Conservation (phyloP, 2,888 invertebrate species). For the Nomada ruficornis region DNA sequence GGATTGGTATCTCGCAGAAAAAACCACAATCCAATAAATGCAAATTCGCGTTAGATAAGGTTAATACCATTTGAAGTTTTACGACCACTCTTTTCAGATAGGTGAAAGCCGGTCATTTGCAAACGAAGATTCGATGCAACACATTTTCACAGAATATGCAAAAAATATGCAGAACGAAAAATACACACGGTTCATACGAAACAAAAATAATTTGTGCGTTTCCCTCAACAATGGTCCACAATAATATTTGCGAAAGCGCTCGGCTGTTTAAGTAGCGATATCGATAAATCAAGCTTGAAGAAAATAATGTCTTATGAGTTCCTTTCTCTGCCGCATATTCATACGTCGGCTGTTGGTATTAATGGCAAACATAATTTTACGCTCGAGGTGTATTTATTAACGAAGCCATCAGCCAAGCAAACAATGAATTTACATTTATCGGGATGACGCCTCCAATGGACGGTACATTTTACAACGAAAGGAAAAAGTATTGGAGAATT, state of each 20-base stretch:
- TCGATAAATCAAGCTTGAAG: too few species aligned
- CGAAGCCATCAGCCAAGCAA: neutral
- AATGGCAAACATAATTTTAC: too few species aligned
- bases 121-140: neutral
- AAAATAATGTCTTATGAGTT: too few species aligned
- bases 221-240: too few species aligned
- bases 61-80: slow-evolving; percentile 28
- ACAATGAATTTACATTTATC: slow-evolving; percentile 10
- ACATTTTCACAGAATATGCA: too few species aligned
- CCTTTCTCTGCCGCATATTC: too few species aligned
- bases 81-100: slow-evolving; percentile 8
- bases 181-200: too few species aligned
- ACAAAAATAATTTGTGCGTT: too few species aligned
- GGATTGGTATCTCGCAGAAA: slow-evolving; percentile 12
- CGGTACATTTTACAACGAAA: slow-evolving; percentile 4
- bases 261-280: too few species aligned
- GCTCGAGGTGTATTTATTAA: neutral
- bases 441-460: neutral
- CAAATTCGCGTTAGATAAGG: slow-evolving; percentile 52
- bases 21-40: slow-evolving; percentile 28
- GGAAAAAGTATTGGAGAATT: slow-evolving; percentile 9
- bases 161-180: too few species aligned
- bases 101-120: neutral
- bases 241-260: too few species aligned
- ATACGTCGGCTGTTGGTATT: too few species aligned